Conservation (phyloP, 2,113 vertebrate species). For the Rhegmatorhina hoffmannsi region DNA sequence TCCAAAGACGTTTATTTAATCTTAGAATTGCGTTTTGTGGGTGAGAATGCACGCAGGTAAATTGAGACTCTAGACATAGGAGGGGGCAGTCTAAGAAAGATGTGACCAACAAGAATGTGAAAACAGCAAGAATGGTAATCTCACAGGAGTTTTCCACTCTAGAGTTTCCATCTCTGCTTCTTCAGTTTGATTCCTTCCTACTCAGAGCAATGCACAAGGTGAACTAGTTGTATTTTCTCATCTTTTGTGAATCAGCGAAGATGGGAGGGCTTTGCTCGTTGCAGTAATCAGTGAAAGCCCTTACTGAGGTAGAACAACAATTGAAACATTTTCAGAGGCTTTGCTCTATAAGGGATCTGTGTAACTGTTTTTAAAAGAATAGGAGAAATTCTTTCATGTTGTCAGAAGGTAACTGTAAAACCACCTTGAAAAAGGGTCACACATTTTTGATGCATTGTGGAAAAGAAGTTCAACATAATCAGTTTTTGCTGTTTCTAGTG, state of each 20-base stretch:
- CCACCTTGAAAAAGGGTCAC: neutral
- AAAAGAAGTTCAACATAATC: neutral
- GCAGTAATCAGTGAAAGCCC: neutral
- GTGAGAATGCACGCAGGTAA: neutral
- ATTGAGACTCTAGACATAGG: neutral
- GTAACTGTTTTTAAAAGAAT: neutral
- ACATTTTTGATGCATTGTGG: neutral
- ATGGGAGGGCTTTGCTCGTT: neutral
- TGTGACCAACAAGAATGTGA: neutral
- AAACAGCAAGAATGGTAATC: neutral
- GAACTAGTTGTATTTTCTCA: neutral
- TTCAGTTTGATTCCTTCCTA: slow-evolving; percentile 54
- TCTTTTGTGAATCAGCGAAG: neutral
- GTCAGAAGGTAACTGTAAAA: neutral
- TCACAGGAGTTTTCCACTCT: neutral
- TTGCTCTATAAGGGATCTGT: neutral
- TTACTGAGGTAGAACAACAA: neutral
- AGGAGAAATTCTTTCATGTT: neutral
- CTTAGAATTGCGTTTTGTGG: neutral
- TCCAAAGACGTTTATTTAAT: neutral
- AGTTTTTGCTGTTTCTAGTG: neutral
- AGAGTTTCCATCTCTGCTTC: neutral
- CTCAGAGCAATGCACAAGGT: neutral
- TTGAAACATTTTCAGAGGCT: neutral
- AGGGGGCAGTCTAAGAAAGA: neutral